Percentiles rank a stretch among this genome's conserved stretches.
phyloP scores from a whole-genome alignment of 1,140 invertebrate genomes.

The Temnothorax nylanderi region DNA sequence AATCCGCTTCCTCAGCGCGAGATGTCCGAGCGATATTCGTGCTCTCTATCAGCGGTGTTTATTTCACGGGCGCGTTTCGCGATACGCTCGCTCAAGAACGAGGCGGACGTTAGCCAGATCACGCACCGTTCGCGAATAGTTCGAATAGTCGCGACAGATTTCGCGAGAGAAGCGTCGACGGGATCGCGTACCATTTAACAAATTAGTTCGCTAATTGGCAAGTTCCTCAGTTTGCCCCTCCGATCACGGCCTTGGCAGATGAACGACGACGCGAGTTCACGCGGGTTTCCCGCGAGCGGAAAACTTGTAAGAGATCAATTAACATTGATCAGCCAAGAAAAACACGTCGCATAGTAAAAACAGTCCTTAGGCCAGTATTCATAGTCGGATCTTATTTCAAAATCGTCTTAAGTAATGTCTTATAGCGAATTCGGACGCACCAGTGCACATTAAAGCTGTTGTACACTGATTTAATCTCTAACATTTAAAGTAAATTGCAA shows the following conservation, averaged over 20 bases:
- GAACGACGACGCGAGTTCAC: neutral
- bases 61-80: constrained; percentile 40
- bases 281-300: neutral
- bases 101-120: neutral
- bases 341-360: neutral
- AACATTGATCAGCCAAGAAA: neutral
- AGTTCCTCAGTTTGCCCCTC: neutral
- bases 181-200: neutral
- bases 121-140: neutral
- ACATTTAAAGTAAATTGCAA: no score
- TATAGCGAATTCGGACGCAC: no score
- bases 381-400: no score
- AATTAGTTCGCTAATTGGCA: neutral
- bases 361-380: no score
- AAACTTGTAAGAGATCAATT: neutral
- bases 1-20: constrained; percentile 67
- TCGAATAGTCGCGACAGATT: neutral
- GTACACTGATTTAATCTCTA: no score
- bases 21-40: constrained; percentile 36
- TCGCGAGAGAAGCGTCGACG: neutral
- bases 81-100: neutral
- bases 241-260: neutral
- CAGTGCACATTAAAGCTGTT: no score
- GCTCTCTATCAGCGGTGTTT: constrained; percentile 61
- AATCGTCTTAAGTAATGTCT: no score